Evolutionary conservation across 2,888 invertebrate species (phyloP).

Genomic region (Polydrusus tereticollis): DNA sequence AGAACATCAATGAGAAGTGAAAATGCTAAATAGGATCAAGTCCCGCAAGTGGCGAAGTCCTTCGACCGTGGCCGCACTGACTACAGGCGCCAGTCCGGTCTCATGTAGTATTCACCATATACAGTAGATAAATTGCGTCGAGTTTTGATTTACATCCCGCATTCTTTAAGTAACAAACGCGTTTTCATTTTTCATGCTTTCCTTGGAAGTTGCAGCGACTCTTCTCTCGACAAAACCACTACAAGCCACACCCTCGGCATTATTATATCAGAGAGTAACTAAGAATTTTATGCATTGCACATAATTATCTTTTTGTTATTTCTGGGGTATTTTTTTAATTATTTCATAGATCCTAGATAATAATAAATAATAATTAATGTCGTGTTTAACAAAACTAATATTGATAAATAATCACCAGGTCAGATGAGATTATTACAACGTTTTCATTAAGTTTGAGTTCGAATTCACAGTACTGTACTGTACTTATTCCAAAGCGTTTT

Average conservation of each 20-base stretch:
- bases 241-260: slow-evolving; percentile 45
- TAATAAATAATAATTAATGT: too few species aligned
- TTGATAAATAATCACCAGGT: too few species aligned
- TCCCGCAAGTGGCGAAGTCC: slow-evolving; percentile 44
- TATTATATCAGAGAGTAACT: slow-evolving; percentile 34
- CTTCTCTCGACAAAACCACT: slow-evolving; percentile 39
- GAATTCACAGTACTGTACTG: too few species aligned
- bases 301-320: not conserved
- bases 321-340: not conserved
- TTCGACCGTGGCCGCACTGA: slow-evolving; percentile 48
- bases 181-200: slow-evolving; percentile 65
- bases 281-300: not conserved
- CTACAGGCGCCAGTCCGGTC: slow-evolving; percentile 62
- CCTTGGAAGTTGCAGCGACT: slow-evolving; percentile 44
- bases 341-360: too few species aligned
- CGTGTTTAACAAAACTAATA: too few species aligned
- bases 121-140: slow-evolving; percentile 67
- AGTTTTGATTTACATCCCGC: slow-evolving; percentile 68
- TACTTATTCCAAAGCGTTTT: too few species aligned
- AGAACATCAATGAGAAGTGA: slow-evolving; percentile 45
- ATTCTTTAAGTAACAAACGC: slow-evolving; percentile 66
- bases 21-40: slow-evolving; percentile 44
- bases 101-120: slow-evolving; percentile 62
- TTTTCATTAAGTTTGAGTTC: too few species aligned
- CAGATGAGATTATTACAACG: too few species aligned